Conservation (phyloP, 2,888 invertebrate genomes). For the Periphyllus acericola region DNA sequence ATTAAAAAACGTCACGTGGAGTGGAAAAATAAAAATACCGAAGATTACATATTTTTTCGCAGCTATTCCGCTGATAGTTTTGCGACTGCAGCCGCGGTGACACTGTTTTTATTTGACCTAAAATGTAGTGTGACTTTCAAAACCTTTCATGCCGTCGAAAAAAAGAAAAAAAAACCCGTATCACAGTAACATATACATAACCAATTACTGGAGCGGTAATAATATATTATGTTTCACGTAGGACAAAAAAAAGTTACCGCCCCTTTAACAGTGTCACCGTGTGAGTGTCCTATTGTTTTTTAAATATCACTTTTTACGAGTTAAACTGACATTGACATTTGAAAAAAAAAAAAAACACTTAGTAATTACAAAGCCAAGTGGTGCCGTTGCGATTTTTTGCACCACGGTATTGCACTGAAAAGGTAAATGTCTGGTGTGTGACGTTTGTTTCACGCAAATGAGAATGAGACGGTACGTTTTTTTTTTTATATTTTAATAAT, state of each 20-base stretch:
- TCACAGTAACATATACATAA: background rate
- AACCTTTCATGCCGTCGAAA: background rate
- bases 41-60: background rate
- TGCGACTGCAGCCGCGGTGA: too few relatives aligned
- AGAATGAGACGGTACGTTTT: background rate
- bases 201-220: slow-evolving; percentile 5
- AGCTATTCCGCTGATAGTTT: too few relatives aligned
- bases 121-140: background rate
- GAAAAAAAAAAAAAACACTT: background rate
- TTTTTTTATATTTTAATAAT: too few relatives aligned
- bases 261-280: background rate
- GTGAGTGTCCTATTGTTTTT: background rate
- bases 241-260: background rate
- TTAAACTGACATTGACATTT: slow-evolving; percentile 36
- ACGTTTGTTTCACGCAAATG: background rate
- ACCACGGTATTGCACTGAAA: background rate
- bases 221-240: background rate
- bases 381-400: background rate
- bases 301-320: slow-evolving; percentile 16
- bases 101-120: background rate
- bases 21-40: background rate
- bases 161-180: background rate
- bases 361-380: background rate
- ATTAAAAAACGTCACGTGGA: too few relatives aligned
- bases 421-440: background rate